phyloP scores from a whole-genome alignment of 2,797 vertebrate genomes.

The Potorous gilbertii region DNA sequence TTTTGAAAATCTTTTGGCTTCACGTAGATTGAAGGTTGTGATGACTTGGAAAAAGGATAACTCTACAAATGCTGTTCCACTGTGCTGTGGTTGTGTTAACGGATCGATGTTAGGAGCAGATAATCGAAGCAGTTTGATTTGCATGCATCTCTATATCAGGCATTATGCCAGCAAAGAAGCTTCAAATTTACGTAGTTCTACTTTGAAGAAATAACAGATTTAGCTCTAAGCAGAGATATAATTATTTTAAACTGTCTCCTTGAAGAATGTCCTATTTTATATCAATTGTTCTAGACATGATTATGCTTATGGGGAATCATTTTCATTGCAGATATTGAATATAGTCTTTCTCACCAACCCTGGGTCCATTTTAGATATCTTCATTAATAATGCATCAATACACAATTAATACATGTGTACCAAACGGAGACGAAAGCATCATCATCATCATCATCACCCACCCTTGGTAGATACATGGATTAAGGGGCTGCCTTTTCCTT shows the following conservation, averaged over 20 bases:
- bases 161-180: not conserved
- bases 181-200: not conserved
- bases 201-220: not conserved
- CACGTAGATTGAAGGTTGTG: not conserved
- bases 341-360: not conserved
- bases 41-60: not conserved
- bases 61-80: not conserved
- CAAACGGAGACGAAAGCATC: not conserved
- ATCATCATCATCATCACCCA: not conserved
- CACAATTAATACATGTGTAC: not conserved
- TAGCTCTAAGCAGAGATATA: not conserved
- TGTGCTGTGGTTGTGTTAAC: not conserved
- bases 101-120: not conserved
- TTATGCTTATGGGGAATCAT: not conserved
- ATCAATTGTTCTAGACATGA: not conserved
- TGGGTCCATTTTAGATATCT: not conserved
- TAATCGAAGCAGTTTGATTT: not conserved
- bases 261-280: not conserved
- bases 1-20: not conserved
- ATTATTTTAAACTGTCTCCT: not conserved
- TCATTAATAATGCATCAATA: not conserved
- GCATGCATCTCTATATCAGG: not conserved
- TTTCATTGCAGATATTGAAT: not conserved
- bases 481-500: not conserved
- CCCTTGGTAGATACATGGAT: not conserved